Evolutionary conservation across 2,113 vertebrate genomes (phyloP).

Genomic region (Uria lomvia): DNA sequence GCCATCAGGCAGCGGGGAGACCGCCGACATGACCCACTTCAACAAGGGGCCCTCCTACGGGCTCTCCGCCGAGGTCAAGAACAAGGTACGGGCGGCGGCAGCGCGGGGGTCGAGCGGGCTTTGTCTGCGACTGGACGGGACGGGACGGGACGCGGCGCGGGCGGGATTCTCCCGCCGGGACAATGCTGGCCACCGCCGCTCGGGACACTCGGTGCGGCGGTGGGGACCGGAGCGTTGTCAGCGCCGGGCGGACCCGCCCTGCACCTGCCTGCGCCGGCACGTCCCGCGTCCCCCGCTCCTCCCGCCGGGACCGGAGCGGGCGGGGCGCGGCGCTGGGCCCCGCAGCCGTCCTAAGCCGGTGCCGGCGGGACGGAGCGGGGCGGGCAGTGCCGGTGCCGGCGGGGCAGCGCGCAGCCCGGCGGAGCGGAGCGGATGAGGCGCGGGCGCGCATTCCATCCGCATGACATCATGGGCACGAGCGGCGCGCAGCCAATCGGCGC

Average conservation of each 20-base stretch:
- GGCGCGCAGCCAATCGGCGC: constrained; percentile 68
- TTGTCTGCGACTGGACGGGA: neutral
- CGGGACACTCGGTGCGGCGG: neutral
- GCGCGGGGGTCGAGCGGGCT: neutral
- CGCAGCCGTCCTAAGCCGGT: neutral
- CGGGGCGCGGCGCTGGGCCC: neutral
- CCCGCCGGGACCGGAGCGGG: neutral
- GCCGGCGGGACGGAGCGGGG: neutral
- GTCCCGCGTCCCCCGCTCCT: neutral
- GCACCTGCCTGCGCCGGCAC: neutral
- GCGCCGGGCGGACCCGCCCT: neutral
- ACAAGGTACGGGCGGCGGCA: constrained; percentile 77
- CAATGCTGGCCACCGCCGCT: neutral
- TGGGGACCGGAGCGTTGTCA: neutral
- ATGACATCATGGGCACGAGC: constrained; percentile 74
- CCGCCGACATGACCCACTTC: constrained; percentile 84
- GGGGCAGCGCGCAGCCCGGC: neutral
- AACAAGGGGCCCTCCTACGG: constrained; percentile 93
- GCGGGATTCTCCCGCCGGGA: neutral
- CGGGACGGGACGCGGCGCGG: neutral
- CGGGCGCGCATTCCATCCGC: constrained; percentile 66
- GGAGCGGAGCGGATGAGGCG: neutral
- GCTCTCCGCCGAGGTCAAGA: constrained; percentile 90
- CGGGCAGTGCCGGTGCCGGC: neutral
- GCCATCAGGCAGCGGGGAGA: neutral